Conservation (phyloP, 2,797 vertebrate genomes). For the Dryobates pubescens region DNA sequence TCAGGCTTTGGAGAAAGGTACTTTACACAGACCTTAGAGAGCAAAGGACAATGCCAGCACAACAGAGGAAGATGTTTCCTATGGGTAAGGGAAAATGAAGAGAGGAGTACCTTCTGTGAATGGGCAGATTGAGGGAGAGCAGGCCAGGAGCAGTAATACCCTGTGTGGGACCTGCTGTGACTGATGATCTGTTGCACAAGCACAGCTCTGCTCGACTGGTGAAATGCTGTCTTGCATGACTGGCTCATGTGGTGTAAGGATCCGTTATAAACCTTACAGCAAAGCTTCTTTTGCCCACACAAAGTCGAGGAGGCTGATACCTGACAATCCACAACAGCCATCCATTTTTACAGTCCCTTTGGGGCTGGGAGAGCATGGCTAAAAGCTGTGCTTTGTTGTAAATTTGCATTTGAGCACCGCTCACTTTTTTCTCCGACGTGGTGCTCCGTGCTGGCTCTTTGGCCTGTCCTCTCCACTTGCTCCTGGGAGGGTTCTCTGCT, state of each 20-base stretch:
- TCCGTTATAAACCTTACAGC: background rate
- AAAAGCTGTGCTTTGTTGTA: background rate
- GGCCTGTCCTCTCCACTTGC: background rate
- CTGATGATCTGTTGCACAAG: background rate
- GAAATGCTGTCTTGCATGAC: background rate
- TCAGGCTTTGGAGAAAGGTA: background rate
- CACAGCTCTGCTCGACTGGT: background rate
- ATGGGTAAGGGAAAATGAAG: background rate
- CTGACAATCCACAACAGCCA: background rate
- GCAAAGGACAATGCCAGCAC: background rate
- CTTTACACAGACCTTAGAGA: background rate
- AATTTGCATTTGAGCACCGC: background rate
- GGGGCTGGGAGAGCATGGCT: background rate
- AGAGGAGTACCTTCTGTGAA: background rate
- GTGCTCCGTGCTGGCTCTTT: background rate
- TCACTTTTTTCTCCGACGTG: background rate
- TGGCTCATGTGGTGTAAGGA: background rate
- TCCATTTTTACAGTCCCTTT: background rate
- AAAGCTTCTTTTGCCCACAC: background rate
- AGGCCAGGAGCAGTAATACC: background rate
- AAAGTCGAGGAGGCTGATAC: rapidly evolving
- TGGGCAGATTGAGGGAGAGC: background rate
- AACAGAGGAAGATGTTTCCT: background rate
- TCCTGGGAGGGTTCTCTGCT: background rate
- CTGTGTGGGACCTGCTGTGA: rapidly evolving